These are phyloP conservation scores for Scylla paramamosain DNA, from an alignment of 1,140 invertebrate genomes.

Conservation along the genomic window DNA sequence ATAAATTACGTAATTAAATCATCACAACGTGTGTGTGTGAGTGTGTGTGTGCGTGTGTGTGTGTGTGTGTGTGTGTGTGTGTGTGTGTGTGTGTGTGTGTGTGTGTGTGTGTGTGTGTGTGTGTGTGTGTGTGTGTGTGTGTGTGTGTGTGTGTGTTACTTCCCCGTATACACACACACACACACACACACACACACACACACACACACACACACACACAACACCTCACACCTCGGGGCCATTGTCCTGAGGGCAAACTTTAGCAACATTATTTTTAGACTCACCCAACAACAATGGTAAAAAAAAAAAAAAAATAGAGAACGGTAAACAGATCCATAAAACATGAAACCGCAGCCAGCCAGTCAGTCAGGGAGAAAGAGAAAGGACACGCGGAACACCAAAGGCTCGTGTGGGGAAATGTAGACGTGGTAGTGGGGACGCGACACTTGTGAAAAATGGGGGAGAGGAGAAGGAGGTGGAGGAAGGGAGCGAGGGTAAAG, in stretches of 20 bases:
- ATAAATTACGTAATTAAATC: no score
- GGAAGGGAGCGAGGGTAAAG: not conserved
- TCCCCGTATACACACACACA: no score
- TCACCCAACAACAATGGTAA: not conserved
- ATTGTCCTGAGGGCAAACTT: not conserved
- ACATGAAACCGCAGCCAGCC: not conserved
- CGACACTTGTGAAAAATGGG: no score
- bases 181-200: no score
- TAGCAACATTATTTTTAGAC: not conserved
- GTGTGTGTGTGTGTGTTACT: not conserved
- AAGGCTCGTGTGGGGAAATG: not conserved
- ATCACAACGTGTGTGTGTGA: no score
- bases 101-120: conserved; percentile 6
- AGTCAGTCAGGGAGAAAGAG: not conserved
- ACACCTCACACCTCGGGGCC: not conserved
- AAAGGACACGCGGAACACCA: not conserved
- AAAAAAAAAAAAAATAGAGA: not conserved
- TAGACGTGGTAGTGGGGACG: no score
- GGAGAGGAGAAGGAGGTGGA: not conserved
- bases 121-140: not conserved
- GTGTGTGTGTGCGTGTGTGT: not conserved
- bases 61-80: conserved; percentile 34
- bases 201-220: no score
- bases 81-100: conserved; percentile 37
- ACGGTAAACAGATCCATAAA: not conserved